Base-by-base conservation (phyloP, 1,140 invertebrate species). In the Mactra quadrangularis region DNA sequence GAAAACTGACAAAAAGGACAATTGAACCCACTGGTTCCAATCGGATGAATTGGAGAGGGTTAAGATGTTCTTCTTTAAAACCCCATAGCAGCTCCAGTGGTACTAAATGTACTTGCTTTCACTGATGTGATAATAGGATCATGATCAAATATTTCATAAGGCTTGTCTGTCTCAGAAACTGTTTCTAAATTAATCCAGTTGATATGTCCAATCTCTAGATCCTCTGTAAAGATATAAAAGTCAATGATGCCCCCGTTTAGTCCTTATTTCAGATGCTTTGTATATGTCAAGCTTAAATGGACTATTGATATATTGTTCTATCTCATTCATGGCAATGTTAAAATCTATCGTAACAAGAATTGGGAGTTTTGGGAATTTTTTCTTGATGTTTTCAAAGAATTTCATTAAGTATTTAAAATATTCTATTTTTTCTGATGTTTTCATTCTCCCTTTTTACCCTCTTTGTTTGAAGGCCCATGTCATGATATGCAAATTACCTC, bases 331-430 rank as follows among this genome's bases (percentile, higher is more conserved):
- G 52, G 3, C 52, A 19, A 55, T 19, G 25, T 55, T 55, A 27
- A 9, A 55, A 55, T 55, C 52, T 7, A 6, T 19, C n/a, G 52
- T 19, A 9, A 19, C 52, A 55, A 55, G 52, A 55, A 55, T 55
- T 55, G 52, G 52, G 6, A 55, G 25, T 27, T 55, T n/a, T n/a
- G n/a, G n/a, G n/a, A 22, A 55, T 19, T 55, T 55, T 55, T 55
- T 19, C 19, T n/a, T 55, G 25, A 55, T 27, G 19, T 4, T 55
- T 11, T 19, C 19, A 7, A 55, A 19, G 19, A 55, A 55, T 55
- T 55, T 19, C 25, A 55, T 22, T 19, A 19, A 55, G 52, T 55
- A 55, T 55, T 55, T 19, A n/a, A 55, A 55, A n/a, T 55, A 55
- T 27, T 55, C 52, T 6, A 55, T 55, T 19, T 55, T 55, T 55